Evolutionary conservation across 2,888 invertebrate species (phyloP), one percentile per base, ranked within the genome.

Genomic region (Callyntrura guangdongensis): DNA sequence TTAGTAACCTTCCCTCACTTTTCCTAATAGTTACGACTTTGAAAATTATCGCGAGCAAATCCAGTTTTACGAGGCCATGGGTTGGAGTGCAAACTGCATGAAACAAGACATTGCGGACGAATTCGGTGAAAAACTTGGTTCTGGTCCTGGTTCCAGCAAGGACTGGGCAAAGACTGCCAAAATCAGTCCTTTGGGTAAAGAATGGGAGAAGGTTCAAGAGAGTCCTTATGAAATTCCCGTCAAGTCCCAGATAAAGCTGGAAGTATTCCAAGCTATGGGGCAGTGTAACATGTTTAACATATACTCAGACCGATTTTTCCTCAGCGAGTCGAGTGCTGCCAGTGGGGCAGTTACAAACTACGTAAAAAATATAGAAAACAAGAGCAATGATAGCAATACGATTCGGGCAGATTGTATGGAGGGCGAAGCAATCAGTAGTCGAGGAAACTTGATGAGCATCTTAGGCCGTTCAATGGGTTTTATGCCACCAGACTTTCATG

Each of bases 201-300:
- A 84, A 49, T 84, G 84, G 84, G 49, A 47, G 12, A 69, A 49
- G 17, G 9, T 53, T 17, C 6, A 4, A 12, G 36, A 25, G 5
- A 49, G 14, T 14, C 22, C 12, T 2, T n/a, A 27, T 9, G 49
- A 20, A 22, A 20, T 84, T 20, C 6, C 45, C 6, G 84, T 84
- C 1, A n/a, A 17, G 14, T 25, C 47, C 0, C 3, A 0, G 3
- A 69, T 69, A 17, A 67, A 69, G 12, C 14, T 84, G 6, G 69
- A 84, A 11, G 9, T 84, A 12, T 84, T 69, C n/a, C 84, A 84
- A 49, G 69, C 27, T 8, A 14, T 84, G 9, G 84, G 84, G 3
- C 45, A 56, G 6, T 84, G 84, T 69, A 69, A 49, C 59, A 9
- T 69, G 47, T 84, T 69, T 25, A n/a, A 25, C 12, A 61, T 36